Evolutionary conservation across 1,140 invertebrate genomes (phyloP), one percentile per base, ranked within the genome.

Genomic region (Psix sp.): DNA sequence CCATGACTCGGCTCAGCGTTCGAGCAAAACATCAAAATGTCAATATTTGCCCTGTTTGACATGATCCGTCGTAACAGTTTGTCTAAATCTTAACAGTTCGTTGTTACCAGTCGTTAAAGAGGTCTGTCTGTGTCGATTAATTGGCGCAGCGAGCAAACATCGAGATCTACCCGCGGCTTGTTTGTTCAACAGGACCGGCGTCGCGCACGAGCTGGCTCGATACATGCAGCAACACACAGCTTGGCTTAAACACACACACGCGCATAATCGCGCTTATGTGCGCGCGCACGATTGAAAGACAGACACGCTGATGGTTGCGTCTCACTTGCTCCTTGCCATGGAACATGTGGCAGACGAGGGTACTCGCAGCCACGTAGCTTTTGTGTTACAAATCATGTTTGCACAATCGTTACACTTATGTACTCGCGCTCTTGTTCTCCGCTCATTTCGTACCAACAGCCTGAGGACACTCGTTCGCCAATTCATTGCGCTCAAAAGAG

Each of bases 341-440:
- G 76, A 83, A 85, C 86, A 87, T 86, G 86, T 87, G 86, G 85
- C 83, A 82, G 80, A 77, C 85, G 85, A 80, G 73, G 72, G 74
- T 76, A 72, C 80, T 74, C 63, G 63, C 76, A 77, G 62, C 76
- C 54, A 59, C 77, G 79, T 82, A 78, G 83, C 85, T 84, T 86
- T 87, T 86, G 84, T 86, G 84, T 84, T 85, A 81, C 83, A 84
- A 86, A 86, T 86, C 82, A 80, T 86, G 86, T 86, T 87, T 86
- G 79, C 84, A 82, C 81, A 84, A 83, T 84, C 84, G 83, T 78
- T 82, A 77, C 78, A 83, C 81, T 83, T 82, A 75, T 77, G 76
- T 74, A 74, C 70, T 51, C 59, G 45, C 43, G 56, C 35, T 43
- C 57, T 57, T 63, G 66, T 68, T 76, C 74, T 68, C 31, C 67